Evolutionary conservation across 2,888 invertebrate genomes (phyloP).

Genomic region (Leptodirus hochenwartii): DNA sequence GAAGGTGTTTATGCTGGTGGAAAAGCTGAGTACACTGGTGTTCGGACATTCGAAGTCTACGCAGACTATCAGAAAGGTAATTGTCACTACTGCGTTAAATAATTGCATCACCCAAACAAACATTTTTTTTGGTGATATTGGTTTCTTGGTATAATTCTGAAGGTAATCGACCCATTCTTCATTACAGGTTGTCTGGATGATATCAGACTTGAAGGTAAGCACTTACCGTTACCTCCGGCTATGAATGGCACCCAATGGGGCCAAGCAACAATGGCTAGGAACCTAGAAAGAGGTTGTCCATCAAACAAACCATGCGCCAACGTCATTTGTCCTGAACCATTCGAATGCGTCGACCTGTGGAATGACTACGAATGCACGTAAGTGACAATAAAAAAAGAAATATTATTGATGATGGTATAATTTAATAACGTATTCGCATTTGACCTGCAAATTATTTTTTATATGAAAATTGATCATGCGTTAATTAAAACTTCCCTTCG

Average conservation of each 20-base stretch:
- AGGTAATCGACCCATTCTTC: no score
- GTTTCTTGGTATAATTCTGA: no score
- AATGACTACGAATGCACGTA: slow-evolving; percentile 98
- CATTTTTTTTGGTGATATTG: no score
- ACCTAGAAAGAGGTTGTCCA: slow-evolving; percentile 80
- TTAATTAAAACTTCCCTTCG: no score
- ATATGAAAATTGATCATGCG: no score
- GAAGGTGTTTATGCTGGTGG: slow-evolving; percentile 93
- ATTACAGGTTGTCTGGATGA: slow-evolving; percentile 62
- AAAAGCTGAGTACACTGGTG: slow-evolving; percentile 88
- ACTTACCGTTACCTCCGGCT: slow-evolving; percentile 82
- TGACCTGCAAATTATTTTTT: no score
- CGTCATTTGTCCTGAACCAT: slow-evolving; percentile 83
- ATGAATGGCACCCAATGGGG: slow-evolving; percentile 95
- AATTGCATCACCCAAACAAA: no score
- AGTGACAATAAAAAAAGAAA: no score
- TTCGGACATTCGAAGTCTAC: slow-evolving; percentile 84
- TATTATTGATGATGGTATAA: slow-evolving; percentile 5
- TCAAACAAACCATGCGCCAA: slow-evolving; percentile 91
- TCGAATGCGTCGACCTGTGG: slow-evolving; percentile 93
- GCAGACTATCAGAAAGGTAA: slow-evolving; percentile 86
- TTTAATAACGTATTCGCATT: no score
- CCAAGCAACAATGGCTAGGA: slow-evolving; percentile 84
- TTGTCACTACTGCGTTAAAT: slow-evolving; percentile 5
- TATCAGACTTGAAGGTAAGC: slow-evolving; percentile 82